Percentiles rank a stretch among this genome's conserved stretches.
These are phyloP conservation scores for Zeus faber DNA, from an alignment of 2,113 vertebrate species.

Conservation along the genomic window DNA sequence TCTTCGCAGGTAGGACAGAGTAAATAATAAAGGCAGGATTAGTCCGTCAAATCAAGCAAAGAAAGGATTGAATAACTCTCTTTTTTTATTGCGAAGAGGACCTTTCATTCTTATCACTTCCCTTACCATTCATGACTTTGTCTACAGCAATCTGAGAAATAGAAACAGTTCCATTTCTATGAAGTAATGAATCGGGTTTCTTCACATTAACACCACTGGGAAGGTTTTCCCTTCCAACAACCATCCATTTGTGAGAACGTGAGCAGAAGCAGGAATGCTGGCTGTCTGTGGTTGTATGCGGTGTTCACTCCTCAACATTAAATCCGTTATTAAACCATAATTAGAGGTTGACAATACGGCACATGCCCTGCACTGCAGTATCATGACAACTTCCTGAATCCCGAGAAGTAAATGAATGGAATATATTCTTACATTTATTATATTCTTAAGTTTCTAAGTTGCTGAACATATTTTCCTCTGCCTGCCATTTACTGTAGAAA, in stretches of 20 bases:
- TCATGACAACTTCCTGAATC: conserved; percentile 39
- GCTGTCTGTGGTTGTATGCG: conserved; percentile 26
- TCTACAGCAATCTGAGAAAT: conserved; percentile 16
- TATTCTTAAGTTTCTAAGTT: conserved; percentile 16
- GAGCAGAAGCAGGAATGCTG: conserved; percentile 46
- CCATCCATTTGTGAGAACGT: conserved; percentile 29
- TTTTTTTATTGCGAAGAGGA: not conserved
- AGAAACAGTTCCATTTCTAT: conserved; percentile 15
- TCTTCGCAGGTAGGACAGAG: conserved; percentile 86
- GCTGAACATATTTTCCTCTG: not conserved
- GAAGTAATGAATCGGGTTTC: conserved; percentile 21
- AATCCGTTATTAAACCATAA: conserved; percentile 16
- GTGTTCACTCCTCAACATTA: conserved; percentile 30
- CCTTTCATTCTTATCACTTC: not conserved
- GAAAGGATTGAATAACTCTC: not conserved
- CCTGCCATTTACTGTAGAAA: not conserved
- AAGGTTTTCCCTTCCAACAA: conserved; percentile 20
- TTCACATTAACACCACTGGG: conserved; percentile 19
- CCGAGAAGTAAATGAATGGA: no score
- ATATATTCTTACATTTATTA: conserved; percentile 29
- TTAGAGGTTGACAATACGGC: conserved; percentile 57
- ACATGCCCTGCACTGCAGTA: conserved; percentile 47
- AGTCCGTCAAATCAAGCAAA: not conserved
- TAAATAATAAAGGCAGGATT: not conserved
- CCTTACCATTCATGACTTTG: not conserved